These are phyloP conservation scores for Thomomys bottae DNA, from an alignment of 2,113 vertebrate genomes.

Conservation along the genomic window DNA sequence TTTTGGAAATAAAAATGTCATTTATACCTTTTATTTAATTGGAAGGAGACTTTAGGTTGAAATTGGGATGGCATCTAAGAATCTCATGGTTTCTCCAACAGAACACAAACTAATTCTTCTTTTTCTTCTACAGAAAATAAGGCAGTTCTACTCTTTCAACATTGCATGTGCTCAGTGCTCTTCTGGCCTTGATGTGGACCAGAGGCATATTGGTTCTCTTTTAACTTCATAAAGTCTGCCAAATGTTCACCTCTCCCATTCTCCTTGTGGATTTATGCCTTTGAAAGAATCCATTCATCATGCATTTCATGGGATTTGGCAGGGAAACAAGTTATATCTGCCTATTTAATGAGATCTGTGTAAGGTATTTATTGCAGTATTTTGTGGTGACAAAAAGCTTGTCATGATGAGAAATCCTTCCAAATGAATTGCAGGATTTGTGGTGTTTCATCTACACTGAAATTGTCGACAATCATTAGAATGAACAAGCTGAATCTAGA, in stretches of 20 bases:
- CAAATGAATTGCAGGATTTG: background rate
- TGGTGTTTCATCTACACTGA: background rate
- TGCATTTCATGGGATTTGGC: background rate
- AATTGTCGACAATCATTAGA: background rate
- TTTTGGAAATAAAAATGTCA: slow-evolving; percentile 4
- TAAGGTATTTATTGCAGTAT: background rate
- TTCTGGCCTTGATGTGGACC: accelerated
- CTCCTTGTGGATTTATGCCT: background rate
- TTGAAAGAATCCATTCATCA: background rate
- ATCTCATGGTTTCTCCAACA: background rate
- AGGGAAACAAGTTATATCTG: background rate
- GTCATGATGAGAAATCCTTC: background rate
- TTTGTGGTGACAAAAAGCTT: background rate
- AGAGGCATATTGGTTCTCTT: background rate
- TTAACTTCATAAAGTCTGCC: background rate
- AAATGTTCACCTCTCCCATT: background rate
- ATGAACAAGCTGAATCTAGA: background rate
- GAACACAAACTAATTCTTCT: background rate
- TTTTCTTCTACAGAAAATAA: background rate
- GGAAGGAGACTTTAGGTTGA: background rate
- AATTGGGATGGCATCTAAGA: background rate
- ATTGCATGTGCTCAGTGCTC: background rate
- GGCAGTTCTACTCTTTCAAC: background rate
- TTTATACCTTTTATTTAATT: background rate
- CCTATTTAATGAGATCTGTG: background rate